Conservation (phyloP, 2,113 vertebrate species). For the Ellobius talpinus region DNA sequence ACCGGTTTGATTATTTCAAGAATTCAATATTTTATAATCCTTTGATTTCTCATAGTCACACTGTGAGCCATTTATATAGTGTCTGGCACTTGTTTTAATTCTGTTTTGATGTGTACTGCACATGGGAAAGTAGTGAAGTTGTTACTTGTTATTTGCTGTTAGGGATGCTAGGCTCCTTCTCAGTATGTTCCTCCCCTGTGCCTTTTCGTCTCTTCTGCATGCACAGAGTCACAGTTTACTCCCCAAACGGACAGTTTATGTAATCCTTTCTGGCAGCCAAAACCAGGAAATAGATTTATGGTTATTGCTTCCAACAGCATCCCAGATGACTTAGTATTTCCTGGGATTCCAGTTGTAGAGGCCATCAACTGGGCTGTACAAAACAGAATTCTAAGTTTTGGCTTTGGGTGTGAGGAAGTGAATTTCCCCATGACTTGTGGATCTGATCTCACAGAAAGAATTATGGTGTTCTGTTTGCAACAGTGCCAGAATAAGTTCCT, state of each 20-base stretch:
- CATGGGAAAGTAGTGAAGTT: conserved; percentile 1
- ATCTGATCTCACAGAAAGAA: not conserved
- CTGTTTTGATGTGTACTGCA: not conserved
- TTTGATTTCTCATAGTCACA: not conserved
- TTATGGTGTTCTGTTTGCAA: not conserved
- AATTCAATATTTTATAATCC: not conserved
- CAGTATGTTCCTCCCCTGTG: not conserved
- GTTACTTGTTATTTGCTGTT: not conserved
- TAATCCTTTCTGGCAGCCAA: conserved; percentile 13
- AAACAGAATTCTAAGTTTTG: not conserved
- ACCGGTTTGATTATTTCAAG: conserved; percentile 31
- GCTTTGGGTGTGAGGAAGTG: not conserved
- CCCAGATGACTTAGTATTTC: not conserved
- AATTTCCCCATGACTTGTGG: not conserved
- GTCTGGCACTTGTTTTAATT: conserved; percentile 15
- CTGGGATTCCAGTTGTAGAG: not conserved
- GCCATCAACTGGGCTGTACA: not conserved
- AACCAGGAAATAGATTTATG: not conserved
- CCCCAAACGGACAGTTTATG: not conserved
- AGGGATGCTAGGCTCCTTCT: conserved; percentile 15
- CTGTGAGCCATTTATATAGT: not conserved
- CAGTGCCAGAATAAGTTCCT: not conserved
- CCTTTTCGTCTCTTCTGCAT: not conserved
- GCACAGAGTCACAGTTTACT: not conserved
- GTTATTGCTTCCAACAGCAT: not conserved